These are phyloP conservation scores for Porites divaricata DNA, from an alignment of 92 coral and sea anemone genomes.

Conservation along the genomic window DNA sequence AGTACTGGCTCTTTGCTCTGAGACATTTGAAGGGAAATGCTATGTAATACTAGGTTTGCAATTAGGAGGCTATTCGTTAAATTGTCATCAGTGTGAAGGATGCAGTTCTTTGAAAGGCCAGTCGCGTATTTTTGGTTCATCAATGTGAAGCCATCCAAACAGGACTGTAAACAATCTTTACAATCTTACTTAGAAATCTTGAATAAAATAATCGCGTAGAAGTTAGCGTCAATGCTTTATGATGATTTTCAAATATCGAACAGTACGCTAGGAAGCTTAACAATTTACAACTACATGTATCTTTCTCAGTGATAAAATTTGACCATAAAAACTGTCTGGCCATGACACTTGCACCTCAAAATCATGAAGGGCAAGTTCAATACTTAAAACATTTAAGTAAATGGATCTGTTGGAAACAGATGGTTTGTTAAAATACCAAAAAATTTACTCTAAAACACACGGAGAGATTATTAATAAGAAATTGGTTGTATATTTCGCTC, in stretches of 20 bases:
- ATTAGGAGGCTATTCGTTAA: constrained; percentile 41
- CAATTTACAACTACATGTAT: too few species aligned
- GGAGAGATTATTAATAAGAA: background rate
- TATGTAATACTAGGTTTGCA: constrained; percentile 31
- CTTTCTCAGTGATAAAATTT: background rate
- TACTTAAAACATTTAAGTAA: background rate
- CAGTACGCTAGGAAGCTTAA: background rate
- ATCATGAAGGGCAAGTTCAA: background rate
- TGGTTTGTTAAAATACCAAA: constrained; percentile 26
- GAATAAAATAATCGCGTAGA: background rate
- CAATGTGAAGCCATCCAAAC: constrained; percentile 8
- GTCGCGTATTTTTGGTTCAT: background rate
- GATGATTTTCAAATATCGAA: too few species aligned
- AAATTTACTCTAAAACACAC: background rate
- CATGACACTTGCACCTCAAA: constrained; percentile 1
- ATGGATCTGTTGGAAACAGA: constrained; percentile 18
- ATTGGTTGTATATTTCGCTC: background rate
- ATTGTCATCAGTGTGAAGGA: constrained; percentile 17
- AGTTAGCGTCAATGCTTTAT: background rate
- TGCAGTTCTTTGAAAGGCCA: background rate
- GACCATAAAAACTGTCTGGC: background rate
- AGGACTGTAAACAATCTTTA: background rate
- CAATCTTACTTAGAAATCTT: background rate
- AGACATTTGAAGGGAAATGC: background rate
- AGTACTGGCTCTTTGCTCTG: background rate